Base-by-base conservation (phyloP, 2,113 vertebrate genomes). In the Megaptera novaeangliae region DNA sequence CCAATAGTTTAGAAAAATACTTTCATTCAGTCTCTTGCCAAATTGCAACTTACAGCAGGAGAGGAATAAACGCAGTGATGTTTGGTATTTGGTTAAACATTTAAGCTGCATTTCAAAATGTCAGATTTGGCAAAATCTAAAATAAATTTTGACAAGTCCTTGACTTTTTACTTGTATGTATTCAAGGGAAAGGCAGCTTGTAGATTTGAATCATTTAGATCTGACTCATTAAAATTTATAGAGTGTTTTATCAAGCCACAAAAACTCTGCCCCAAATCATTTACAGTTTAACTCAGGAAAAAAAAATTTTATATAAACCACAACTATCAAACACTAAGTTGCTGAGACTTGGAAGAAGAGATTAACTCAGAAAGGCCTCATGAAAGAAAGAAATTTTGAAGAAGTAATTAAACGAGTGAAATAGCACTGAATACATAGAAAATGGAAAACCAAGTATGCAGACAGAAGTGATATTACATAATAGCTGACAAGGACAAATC, bases 171-270 rank as follows among this genome's bases (percentile, higher is more conserved):
- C 59, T 97, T 96, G 25, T 27, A 87, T 95, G 21, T 36, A 92
- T 94, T 94, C 80, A 97, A 97, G 80, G 34, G 85, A 97, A 97
- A 96, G 36, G 87, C 91, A 97, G 78, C 87, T 97, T 98, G 78
- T 82, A 95, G 69, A 96, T 94, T 17, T 97, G 74, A 96, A 97
- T 97, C 95, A 93, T 90, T 96, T 89, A 96, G 68, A 98, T 95
- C 81, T 93, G 93, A 95, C 86, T 97, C 96, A 96, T 98, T 97
- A 97, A 98, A 98, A 98, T 96, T 94, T 94, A 96, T 34, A 55
- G 46, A 49, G 44, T 52, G n/a, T 89, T 97, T 94, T 94, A 96
- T 84, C 68, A 90, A 95, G 83, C 31, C 87, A 96, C 68, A 90
- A 90, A 96, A 97, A 92, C 81, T 92, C 80, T 72, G 82, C 29